phyloP scores from a whole-genome alignment of 2,797 vertebrate species.

The Aselliscus stoliczkanus region DNA sequence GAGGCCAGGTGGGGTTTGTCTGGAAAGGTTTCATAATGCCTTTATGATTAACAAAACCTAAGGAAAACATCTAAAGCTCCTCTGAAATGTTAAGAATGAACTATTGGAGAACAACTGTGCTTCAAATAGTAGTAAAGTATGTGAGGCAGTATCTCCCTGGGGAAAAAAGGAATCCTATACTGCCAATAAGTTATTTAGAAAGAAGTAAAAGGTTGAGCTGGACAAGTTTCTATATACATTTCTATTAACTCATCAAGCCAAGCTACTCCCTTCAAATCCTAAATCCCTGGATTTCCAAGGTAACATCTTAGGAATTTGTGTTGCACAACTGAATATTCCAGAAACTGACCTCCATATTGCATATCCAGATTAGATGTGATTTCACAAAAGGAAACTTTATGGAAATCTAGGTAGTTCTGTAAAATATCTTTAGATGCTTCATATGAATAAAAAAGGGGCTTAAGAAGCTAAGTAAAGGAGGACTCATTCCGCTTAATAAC shows the following conservation, averaged over 20 bases:
- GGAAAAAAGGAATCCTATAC: not conserved
- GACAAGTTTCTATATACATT: constrained; percentile 10
- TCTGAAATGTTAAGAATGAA: constrained; percentile 69
- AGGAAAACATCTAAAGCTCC: constrained; percentile 52
- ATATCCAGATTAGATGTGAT: not conserved
- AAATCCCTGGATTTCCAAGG: constrained; percentile 11
- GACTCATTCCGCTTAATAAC: not conserved
- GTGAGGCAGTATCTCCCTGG: not conserved
- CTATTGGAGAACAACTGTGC: constrained; percentile 49
- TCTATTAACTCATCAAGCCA: constrained; percentile 18
- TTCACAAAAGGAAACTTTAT: not conserved
- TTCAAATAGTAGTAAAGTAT: constrained; percentile 55
- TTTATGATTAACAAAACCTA: constrained; percentile 57
- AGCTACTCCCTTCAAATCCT: not conserved
- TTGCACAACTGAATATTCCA: not conserved
- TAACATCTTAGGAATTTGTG: not conserved
- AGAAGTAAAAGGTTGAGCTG: not conserved
- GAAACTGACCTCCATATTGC: not conserved
- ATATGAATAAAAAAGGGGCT: not conserved
- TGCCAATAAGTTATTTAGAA: constrained; percentile 28
- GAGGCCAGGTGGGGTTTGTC: constrained; percentile 14
- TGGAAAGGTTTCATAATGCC: constrained; percentile 37
- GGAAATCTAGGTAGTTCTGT: not conserved
- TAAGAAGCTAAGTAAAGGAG: not conserved
- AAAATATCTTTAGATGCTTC: not conserved